phyloP scores from a whole-genome alignment of 2,888 invertebrate genomes.

The Schizaphis graminum region DNA sequence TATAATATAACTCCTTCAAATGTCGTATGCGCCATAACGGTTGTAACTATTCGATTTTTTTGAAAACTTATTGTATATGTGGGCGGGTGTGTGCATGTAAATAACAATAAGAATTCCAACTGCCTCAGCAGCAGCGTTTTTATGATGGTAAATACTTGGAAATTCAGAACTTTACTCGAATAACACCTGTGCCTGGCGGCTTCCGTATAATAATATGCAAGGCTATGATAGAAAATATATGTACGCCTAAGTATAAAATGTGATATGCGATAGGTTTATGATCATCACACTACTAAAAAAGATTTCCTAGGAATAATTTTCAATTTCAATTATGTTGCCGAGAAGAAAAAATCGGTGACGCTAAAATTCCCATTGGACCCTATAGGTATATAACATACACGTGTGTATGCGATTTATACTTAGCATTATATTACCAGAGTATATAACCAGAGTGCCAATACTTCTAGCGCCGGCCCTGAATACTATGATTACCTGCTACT shows the following conservation, averaged over 20 bases:
- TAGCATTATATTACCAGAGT: too few relatives aligned
- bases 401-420: too few relatives aligned
- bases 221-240: background rate
- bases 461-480: too few relatives aligned
- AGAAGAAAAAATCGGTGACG: background rate
- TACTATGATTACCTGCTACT: too few relatives aligned
- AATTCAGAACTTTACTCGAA: slow-evolving; percentile 35
- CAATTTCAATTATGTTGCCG: background rate
- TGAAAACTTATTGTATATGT: background rate
- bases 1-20: background rate
- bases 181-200: slow-evolving; percentile 20
- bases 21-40: background rate
- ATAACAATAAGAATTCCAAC: background rate
- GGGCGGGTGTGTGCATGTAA: background rate
- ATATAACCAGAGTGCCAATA: too few relatives aligned
- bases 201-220: background rate
- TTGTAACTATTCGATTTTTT: background rate
- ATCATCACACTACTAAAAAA: background rate
- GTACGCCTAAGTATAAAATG: background rate
- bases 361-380: background rate
- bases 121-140: background rate
- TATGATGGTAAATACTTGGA: slow-evolving; percentile 37
- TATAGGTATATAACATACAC: background rate
- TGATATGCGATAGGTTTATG: background rate
- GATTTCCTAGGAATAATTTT: background rate